Percentiles rank a stretch among this genome's conserved stretches.
phyloP scores from a whole-genome alignment of 1,140 invertebrate species.

The Pachypsylla venusta region DNA sequence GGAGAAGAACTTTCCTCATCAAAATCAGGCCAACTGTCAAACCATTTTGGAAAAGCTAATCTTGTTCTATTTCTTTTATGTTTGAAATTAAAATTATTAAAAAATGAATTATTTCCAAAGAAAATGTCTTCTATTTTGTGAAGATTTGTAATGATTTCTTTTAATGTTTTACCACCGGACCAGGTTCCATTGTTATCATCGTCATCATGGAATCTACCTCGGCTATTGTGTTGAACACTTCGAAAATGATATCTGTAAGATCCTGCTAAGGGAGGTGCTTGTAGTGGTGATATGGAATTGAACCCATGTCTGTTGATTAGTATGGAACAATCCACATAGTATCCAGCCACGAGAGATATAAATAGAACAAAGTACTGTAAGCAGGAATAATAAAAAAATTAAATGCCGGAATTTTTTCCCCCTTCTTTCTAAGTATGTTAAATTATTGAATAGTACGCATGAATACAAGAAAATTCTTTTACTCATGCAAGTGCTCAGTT shows the following conservation, averaged over 20 bases:
- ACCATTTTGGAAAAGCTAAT: conserved; percentile 6
- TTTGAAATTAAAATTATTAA: not conserved
- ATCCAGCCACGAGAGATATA: no score
- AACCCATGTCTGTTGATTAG: not conserved
- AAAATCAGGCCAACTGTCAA: conserved; percentile 4
- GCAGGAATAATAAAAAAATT: no score
- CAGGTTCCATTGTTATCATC: no score
- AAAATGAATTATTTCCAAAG: conserved; percentile 4
- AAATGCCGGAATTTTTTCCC: no score
- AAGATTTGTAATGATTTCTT: not conserved
- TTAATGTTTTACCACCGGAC: not conserved
- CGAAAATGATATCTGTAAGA: conserved; percentile 6
- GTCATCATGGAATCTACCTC: not conserved
- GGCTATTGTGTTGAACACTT: not conserved
- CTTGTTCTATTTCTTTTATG: not conserved
- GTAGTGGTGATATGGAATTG: not conserved
- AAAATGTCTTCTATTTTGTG: not conserved
- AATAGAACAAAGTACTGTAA: no score
- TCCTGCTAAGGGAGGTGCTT: not conserved
- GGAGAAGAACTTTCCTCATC: not conserved
- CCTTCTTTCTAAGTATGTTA: no score
- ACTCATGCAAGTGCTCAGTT: no score
- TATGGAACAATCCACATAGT: no score
- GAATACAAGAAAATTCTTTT: no score
- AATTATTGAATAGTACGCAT: no score